Percentiles rank a stretch among this genome's conserved stretches.
phyloP scores from a whole-genome alignment of 2,113 vertebrate genomes.

The Dicentrarchus labrax region DNA sequence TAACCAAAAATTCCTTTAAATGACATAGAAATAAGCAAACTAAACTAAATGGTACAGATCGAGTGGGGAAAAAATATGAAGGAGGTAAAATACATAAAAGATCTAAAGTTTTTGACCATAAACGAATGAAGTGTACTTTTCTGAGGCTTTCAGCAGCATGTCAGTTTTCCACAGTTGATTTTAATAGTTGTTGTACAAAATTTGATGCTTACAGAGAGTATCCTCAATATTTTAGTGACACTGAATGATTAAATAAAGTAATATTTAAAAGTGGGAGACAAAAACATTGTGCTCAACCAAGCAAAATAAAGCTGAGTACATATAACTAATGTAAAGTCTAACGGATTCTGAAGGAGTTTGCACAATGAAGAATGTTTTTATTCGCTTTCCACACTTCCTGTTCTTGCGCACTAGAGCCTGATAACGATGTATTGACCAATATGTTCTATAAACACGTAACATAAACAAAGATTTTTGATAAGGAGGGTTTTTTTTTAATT shows the following conservation, averaged over 20 bases:
- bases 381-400: background rate
- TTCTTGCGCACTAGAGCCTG: background rate
- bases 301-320: background rate
- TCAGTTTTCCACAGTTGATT: background rate
- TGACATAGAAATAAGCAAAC: background rate
- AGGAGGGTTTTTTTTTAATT: background rate
- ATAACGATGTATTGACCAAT: too few species aligned
- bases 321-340: background rate
- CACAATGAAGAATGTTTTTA: background rate
- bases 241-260: background rate
- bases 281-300: background rate
- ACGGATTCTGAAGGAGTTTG: background rate
- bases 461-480: background rate
- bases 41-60: background rate
- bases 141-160: background rate
- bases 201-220: background rate
- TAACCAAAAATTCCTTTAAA: background rate
- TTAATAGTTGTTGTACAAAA: background rate
- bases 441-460: background rate
- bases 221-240: background rate
- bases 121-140: too few species aligned
- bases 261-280: constrained; percentile 1
- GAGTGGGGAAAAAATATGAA: too few species aligned
- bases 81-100: background rate
- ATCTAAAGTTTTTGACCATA: background rate